Conservation (phyloP, 2,797 vertebrate species). For the Sebastes diaconus region DNA sequence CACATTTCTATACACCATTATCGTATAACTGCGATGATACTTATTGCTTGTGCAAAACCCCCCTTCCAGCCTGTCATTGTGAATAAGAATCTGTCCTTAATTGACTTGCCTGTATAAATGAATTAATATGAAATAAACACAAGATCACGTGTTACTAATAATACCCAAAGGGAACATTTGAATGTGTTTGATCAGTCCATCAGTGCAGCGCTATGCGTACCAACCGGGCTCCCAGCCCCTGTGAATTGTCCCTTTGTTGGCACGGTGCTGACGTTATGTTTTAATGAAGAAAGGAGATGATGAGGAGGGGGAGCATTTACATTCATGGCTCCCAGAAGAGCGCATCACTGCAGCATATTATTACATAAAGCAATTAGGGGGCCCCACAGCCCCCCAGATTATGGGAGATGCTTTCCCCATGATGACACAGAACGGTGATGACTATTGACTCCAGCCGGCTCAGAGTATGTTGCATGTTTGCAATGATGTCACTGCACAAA, state of each 20-base stretch:
- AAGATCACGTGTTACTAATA: conserved; percentile 61
- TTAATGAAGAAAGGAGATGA: conserved; percentile 80
- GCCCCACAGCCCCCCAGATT: conserved; percentile 56
- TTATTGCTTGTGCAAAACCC: background rate
- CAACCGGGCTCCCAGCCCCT: conserved; percentile 36
- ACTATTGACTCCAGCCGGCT: conserved; percentile 61
- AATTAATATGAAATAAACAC: conserved; percentile 41
- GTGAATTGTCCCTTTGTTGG: conserved; percentile 79
- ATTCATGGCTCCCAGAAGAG: conserved; percentile 72
- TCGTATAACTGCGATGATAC: background rate
- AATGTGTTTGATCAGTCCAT: conserved; percentile 40
- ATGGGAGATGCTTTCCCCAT: conserved; percentile 70
- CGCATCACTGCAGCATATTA: conserved; percentile 72
- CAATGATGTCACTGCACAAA: conserved; percentile 69
- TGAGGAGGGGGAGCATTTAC: conserved; percentile 68
- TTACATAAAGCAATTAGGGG: conserved; percentile 84
- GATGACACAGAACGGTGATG: conserved; percentile 61
- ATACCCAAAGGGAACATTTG: conserved; percentile 55
- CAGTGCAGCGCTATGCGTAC: conserved; percentile 26
- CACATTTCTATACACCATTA: background rate
- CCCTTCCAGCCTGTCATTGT: background rate
- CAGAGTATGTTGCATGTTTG: conserved; percentile 62
- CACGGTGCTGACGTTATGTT: conserved; percentile 73
- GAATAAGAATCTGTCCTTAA: conserved; percentile 26
- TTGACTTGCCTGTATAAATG: conserved; percentile 31